A percentile compares a stretch with the other conserved stretches of the same genome.
Evolutionary conservation across 2,888 invertebrate genomes (phyloP).

Genomic region (Polyommatus icarus): DNA sequence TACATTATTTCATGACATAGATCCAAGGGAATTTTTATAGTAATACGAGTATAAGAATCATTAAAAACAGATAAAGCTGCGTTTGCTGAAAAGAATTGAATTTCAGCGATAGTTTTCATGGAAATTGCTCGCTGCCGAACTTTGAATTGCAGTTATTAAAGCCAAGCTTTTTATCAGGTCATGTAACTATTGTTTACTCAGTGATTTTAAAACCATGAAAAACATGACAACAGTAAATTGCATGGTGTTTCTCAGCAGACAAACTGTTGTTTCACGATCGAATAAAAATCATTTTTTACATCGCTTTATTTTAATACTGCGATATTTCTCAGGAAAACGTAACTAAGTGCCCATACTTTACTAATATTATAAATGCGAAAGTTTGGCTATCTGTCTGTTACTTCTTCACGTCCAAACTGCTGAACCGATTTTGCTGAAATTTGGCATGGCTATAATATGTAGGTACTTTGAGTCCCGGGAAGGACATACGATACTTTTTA

Average conservation of each 20-base stretch:
- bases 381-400: too few species aligned
- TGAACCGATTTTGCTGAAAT: too few species aligned
- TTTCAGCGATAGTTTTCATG: background rate
- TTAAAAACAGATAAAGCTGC: slow-evolving; percentile 5
- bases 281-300: too few species aligned
- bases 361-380: too few species aligned
- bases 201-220: background rate
- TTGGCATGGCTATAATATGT: too few species aligned
- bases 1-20: background rate
- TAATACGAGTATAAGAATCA: background rate
- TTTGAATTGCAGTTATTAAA: background rate
- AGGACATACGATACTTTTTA: too few species aligned
- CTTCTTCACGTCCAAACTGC: too few species aligned
- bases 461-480: too few species aligned
- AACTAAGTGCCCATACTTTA: too few species aligned
- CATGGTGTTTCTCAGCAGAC: background rate
- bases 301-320: too few species aligned
- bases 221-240: background rate
- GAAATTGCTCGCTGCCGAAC: background rate
- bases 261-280: background rate
- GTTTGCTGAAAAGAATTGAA: background rate
- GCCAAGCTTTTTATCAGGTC: background rate
- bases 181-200: background rate
- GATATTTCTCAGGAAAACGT: too few species aligned
- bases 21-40: background rate